Conservation (phyloP, 1,140 invertebrate genomes). For the Hormaphis cornu region DNA sequence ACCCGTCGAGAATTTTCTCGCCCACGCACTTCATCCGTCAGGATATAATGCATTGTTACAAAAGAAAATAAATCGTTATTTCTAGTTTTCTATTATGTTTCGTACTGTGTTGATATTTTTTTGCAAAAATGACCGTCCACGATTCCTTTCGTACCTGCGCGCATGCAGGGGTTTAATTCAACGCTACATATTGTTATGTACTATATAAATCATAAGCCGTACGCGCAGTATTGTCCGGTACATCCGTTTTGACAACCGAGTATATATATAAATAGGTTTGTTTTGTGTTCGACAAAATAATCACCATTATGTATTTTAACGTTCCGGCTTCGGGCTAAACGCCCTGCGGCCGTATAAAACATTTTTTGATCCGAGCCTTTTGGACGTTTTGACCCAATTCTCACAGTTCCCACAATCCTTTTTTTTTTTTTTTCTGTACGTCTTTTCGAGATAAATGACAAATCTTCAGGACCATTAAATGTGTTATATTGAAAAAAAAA, state of each 20-base stretch:
- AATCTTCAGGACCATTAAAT: constrained; percentile 2
- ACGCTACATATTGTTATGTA: no score
- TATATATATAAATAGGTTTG: not conserved
- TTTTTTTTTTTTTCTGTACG: constrained; percentile 15
- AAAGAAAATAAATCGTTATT: constrained; percentile 6
- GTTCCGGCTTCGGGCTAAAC: not conserved
- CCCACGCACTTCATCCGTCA: not conserved
- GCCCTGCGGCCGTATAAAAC: not conserved
- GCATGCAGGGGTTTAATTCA: no score
- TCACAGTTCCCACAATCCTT: constrained; percentile 13
- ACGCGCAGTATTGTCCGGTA: no score
- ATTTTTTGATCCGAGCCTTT: no score
- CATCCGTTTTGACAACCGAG: no score
- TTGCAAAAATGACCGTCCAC: no score
- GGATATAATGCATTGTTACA: no score
- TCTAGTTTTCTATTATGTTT: not conserved
- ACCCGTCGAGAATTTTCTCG: not conserved
- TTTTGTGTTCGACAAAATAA: not conserved
- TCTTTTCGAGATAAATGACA: no score
- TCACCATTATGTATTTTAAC: not conserved
- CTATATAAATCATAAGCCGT: no score
- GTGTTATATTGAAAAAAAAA: constrained; percentile 2
- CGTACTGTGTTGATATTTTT: no score
- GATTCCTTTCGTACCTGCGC: no score
- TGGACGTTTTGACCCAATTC: constrained; percentile 11